These are phyloP conservation scores for Drosophila hydei DNA, from an alignment of 1,140 invertebrate species.

Conservation along the genomic window DNA sequence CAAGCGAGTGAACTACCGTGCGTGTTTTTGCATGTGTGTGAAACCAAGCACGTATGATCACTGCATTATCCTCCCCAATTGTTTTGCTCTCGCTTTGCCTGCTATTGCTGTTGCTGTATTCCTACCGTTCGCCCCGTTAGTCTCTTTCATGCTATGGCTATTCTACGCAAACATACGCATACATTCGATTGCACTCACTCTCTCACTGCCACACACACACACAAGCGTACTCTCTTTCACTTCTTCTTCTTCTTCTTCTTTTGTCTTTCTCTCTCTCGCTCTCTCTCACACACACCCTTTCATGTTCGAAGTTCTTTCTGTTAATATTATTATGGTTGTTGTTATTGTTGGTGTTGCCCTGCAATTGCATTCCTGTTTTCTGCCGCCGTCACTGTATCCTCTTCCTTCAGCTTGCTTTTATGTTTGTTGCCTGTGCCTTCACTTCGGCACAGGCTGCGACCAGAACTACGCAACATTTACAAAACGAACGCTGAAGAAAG, in stretches of 20 bases:
- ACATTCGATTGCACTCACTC: slow-evolving; percentile 12
- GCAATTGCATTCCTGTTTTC: slow-evolving; percentile 77
- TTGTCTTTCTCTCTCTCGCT: background rate
- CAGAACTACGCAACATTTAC: slow-evolving; percentile 79
- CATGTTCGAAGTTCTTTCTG: slow-evolving; percentile 13
- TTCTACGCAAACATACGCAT: slow-evolving; percentile 15
- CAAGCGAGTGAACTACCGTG: background rate
- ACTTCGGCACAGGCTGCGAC: slow-evolving; percentile 37
- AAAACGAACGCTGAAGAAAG: slow-evolving; percentile 78
- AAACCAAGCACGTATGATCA: slow-evolving; percentile 20
- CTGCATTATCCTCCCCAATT: slow-evolving; percentile 44
- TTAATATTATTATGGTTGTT: slow-evolving; percentile 15
- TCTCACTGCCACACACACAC: background rate
- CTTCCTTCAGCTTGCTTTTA: slow-evolving; percentile 41
- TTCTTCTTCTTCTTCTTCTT: too few relatives aligned
- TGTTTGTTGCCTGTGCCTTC: slow-evolving; percentile 33
- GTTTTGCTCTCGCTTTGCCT: slow-evolving; percentile 23
- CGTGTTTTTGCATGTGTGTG: background rate
- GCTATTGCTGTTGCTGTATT: slow-evolving; percentile 32
- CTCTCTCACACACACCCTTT: too few relatives aligned
- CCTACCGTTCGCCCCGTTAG: slow-evolving; percentile 44
- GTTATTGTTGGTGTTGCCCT: slow-evolving; percentile 34
- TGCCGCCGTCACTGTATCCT: slow-evolving; percentile 31
- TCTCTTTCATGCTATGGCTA: slow-evolving; percentile 25
- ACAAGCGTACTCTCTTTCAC: too few relatives aligned